Conservation (phyloP, 2,113 vertebrate genomes). For the Corythoichthys intestinalis region DNA sequence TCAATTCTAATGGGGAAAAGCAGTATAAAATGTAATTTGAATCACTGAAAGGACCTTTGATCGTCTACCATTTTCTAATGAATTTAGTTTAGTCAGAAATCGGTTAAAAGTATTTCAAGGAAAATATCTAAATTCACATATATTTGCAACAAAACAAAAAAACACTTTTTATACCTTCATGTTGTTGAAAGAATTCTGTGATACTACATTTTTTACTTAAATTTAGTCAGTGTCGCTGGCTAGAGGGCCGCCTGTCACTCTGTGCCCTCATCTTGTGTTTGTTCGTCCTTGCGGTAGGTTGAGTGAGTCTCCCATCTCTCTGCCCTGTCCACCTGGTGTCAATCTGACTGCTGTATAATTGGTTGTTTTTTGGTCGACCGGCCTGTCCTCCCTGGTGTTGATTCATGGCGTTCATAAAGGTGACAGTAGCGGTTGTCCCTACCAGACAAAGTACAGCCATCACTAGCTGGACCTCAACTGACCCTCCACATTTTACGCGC, state of each 20-base stretch:
- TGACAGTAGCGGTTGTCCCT: conserved; percentile 72
- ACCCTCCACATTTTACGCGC: conserved; percentile 47
- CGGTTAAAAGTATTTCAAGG: not conserved
- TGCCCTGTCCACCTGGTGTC: conserved; percentile 62
- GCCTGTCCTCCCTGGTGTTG: conserved; percentile 61
- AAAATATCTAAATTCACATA: not conserved
- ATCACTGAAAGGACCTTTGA: not conserved
- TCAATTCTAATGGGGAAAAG: not conserved
- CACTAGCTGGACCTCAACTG: conserved; percentile 53
- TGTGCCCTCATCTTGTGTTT: conserved; percentile 52
- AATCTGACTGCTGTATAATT: conserved; percentile 72
- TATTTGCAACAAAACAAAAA: not conserved
- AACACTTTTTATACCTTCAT: not conserved
- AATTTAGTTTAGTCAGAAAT: not conserved
- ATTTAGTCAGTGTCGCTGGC: conserved; percentile 22
- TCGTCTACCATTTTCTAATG: not conserved
- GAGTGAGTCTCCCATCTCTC: conserved; percentile 47
- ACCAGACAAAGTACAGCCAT: conserved; percentile 75
- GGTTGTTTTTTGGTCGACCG: conserved; percentile 64
- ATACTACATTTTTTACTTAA: conserved; percentile 17
- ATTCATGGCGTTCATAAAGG: conserved; percentile 71
- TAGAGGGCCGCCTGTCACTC: conserved; percentile 50
- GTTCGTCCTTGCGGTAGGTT: conserved; percentile 66
- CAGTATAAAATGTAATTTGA: not conserved
- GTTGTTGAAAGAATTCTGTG: not conserved